Evolutionary conservation across 2,113 vertebrate genomes (phyloP).

Genomic region (Muntiacus reevesi): DNA sequence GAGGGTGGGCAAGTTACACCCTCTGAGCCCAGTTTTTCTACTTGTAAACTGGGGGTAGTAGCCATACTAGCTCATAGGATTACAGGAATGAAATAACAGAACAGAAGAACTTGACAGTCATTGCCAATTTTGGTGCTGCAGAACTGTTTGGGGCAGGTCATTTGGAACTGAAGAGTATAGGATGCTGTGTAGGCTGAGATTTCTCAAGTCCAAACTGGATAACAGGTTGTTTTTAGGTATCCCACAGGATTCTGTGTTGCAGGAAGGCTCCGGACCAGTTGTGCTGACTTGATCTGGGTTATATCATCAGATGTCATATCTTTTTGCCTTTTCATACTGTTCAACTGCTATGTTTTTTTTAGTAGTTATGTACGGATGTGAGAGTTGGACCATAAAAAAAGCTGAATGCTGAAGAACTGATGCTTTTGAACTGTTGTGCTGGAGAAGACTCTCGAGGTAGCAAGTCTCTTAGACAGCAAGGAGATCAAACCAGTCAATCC

Average conservation of each 20-base stretch:
- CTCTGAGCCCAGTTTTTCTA: not conserved
- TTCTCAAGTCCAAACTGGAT: not conserved
- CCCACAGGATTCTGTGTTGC: not conserved
- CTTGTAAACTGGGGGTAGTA: not conserved
- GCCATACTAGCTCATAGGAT: not conserved
- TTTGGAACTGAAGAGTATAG: not conserved
- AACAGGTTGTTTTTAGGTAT: not conserved
- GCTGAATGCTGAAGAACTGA: not conserved
- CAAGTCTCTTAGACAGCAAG: not conserved
- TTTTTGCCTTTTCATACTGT: not conserved
- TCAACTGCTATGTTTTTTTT: not conserved
- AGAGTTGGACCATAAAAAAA: not conserved
- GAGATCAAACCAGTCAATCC: not conserved
- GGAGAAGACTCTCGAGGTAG: not conserved
- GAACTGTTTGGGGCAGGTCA: not conserved
- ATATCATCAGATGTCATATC: not conserved
- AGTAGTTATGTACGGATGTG: not conserved
- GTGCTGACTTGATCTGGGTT: not conserved
- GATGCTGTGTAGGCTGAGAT: not conserved
- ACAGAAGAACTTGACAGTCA: not conserved
- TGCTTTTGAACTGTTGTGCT: not conserved
- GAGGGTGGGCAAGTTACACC: not conserved
- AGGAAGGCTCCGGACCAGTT: not conserved
- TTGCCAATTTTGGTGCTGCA: not conserved
- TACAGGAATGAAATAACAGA: not conserved